A percentile compares a stretch with the other conserved stretches of the same genome.
Conservation (phyloP, 2,888 invertebrate genomes). For the Volucella inflata region DNA sequence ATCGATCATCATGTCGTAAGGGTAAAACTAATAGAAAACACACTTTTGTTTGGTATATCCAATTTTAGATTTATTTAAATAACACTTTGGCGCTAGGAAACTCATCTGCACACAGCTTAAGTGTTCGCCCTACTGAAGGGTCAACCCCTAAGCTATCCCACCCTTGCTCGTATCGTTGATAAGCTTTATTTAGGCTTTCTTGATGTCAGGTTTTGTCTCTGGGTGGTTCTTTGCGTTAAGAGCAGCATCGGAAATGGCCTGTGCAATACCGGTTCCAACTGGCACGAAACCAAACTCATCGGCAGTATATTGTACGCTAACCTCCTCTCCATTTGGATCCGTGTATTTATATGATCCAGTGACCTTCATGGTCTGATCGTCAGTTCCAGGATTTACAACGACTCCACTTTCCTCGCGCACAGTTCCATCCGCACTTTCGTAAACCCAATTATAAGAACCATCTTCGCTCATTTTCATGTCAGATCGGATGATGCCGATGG, state of each 20-base stretch:
- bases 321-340: slow-evolving; percentile 78
- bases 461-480: slow-evolving; percentile 77
- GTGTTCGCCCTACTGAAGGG: no score
- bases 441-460: slow-evolving; percentile 79
- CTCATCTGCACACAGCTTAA: no score
- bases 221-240: slow-evolving; percentile 80
- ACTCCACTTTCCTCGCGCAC: slow-evolving; percentile 78
- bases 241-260: slow-evolving; percentile 81
- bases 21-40: no score
- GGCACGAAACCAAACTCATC: slow-evolving; percentile 83
- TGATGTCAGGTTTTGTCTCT: slow-evolving; percentile 47
- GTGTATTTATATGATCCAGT: slow-evolving; percentile 81
- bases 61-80: no score
- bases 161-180: no score
- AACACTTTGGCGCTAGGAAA: no score
- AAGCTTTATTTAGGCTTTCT: not conserved
- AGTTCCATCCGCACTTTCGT: slow-evolving; percentile 80
- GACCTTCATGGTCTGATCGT: slow-evolving; percentile 79
- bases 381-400: slow-evolving; percentile 78
- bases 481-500: slow-evolving; percentile 76
- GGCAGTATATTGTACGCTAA: slow-evolving; percentile 82
- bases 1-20: no score
- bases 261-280: slow-evolving; percentile 79
- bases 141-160: no score
- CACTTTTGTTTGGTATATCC: no score